Conservation (phyloP, 1,140 invertebrate genomes). For the Drosophila serrata region DNA sequence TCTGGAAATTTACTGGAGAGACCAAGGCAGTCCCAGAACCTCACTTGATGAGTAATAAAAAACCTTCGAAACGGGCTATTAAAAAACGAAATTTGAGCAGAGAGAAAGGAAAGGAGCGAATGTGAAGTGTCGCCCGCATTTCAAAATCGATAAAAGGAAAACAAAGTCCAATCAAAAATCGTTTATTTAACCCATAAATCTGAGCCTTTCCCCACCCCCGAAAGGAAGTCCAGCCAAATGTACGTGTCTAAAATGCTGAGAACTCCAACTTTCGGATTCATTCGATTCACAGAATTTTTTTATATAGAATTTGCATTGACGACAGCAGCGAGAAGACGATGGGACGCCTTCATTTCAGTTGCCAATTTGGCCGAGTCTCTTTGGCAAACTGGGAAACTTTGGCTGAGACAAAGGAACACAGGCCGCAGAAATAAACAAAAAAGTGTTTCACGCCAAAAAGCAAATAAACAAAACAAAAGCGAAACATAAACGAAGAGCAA, state of each 20-base stretch:
- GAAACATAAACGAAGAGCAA: slow-evolving; percentile 27
- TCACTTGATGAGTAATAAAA: slow-evolving; percentile 58
- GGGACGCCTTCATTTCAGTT: slow-evolving; percentile 39
- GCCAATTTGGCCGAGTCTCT: slow-evolving; percentile 50
- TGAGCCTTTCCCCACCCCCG: slow-evolving; percentile 29
- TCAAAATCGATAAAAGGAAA: slow-evolving; percentile 40
- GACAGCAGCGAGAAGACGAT: slow-evolving; percentile 37
- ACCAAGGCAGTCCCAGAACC: not conserved
- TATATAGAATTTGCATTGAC: slow-evolving; percentile 60
- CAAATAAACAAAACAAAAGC: slow-evolving; percentile 65
- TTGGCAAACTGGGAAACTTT: slow-evolving; percentile 3
- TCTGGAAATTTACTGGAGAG: slow-evolving; percentile 27
- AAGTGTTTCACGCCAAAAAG: slow-evolving; percentile 73
- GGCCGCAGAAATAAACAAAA: slow-evolving; percentile 65
- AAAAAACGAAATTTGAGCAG: slow-evolving; percentile 46
- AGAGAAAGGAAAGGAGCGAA: slow-evolving; percentile 3
- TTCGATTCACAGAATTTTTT: slow-evolving; percentile 42
- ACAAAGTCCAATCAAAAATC: slow-evolving; percentile 74
- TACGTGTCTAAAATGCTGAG: slow-evolving; percentile 76
- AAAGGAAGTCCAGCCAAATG: slow-evolving; percentile 53
- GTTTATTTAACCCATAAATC: slow-evolving; percentile 82
- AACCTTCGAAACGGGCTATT: slow-evolving; percentile 42
- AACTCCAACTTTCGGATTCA: slow-evolving; percentile 34
- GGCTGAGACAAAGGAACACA: slow-evolving; percentile 31
- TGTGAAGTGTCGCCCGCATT: slow-evolving; percentile 61